A percentile compares a stretch with the other conserved stretches of the same genome.
Evolutionary conservation across 2,888 invertebrate genomes (phyloP).

Genomic region (Acronicta alni): DNA sequence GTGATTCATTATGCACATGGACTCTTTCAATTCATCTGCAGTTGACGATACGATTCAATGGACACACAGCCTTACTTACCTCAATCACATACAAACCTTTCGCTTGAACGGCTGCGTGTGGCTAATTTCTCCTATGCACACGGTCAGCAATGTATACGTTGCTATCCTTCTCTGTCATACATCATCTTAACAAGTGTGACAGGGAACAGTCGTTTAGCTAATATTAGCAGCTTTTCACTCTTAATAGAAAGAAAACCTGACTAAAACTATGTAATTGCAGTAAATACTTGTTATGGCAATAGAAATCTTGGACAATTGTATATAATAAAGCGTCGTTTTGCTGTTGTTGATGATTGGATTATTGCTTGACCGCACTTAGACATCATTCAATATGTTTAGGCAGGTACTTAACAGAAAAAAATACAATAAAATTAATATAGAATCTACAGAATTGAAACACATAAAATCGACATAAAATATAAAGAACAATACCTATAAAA

Average conservation of each 20-base stretch:
- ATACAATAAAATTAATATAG: neutral
- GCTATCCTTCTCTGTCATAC: conserved; percentile 46
- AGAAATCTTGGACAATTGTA: conserved; percentile 44
- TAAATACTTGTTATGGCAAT: conserved; percentile 44
- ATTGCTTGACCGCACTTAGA: neutral
- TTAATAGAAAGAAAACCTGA: conserved; percentile 47
- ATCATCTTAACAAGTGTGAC: conserved; percentile 33
- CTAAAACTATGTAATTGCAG: conserved; percentile 51
- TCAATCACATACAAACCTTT: conserved; percentile 56
- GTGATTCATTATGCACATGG: conserved; percentile 18
- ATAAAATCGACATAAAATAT: conserved; percentile 27
- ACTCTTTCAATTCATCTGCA: conserved; percentile 20
- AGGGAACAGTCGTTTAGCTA: conserved; percentile 29
- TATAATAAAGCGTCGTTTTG: conserved; percentile 19
- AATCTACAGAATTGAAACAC: neutral
- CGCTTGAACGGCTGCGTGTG: conserved; percentile 58
- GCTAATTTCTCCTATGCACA: conserved; percentile 58
- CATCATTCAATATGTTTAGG: conserved; percentile 2
- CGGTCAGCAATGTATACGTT: conserved; percentile 48
- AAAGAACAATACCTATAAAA: conserved; percentile 12
- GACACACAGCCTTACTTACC: conserved; percentile 41
- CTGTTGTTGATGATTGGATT: neutral
- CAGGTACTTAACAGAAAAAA: neutral
- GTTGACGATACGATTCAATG: conserved; percentile 47
- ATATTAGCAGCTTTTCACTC: conserved; percentile 48